These are phyloP conservation scores for Coenobita brevimanus DNA, from an alignment of 1,140 invertebrate genomes.

Conservation along the genomic window DNA sequence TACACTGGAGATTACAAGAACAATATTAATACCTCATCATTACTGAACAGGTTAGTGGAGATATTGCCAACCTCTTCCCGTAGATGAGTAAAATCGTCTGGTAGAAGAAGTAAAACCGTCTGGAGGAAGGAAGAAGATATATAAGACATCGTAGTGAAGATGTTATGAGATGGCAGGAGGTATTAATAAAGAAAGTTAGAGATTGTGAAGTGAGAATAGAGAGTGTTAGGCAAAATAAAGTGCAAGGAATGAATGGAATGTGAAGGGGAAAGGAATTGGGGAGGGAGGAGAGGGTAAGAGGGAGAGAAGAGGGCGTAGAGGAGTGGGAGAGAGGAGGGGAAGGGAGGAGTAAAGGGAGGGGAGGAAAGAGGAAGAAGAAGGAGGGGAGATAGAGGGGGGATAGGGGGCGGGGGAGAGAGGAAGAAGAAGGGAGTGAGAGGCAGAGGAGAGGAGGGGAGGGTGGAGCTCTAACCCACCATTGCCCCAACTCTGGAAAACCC, in stretches of 20 bases:
- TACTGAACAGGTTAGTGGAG: too few relatives aligned
- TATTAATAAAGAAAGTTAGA: too few relatives aligned
- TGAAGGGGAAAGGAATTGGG: background rate
- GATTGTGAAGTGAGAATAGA: background rate
- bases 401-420: background rate
- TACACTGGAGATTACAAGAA: too few relatives aligned
- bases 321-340: background rate
- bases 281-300: background rate
- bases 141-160: too few relatives aligned
- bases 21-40: too few relatives aligned
- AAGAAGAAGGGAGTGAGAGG: background rate
- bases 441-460: background rate
- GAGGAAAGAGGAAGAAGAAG: background rate
- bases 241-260: background rate
- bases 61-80: too few relatives aligned
- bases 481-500: constrained; percentile 41
- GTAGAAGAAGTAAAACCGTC: too few relatives aligned
- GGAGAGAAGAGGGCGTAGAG: background rate
- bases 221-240: background rate
- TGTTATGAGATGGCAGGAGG: too few relatives aligned
- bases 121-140: too few relatives aligned
- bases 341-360: background rate
- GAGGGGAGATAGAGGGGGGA: background rate
- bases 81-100: too few relatives aligned
- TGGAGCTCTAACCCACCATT: background rate